Percentiles rank a stretch among this genome's conserved stretches.
phyloP scores from a whole-genome alignment of 2,888 invertebrate species.

The Lymantria dispar region DNA sequence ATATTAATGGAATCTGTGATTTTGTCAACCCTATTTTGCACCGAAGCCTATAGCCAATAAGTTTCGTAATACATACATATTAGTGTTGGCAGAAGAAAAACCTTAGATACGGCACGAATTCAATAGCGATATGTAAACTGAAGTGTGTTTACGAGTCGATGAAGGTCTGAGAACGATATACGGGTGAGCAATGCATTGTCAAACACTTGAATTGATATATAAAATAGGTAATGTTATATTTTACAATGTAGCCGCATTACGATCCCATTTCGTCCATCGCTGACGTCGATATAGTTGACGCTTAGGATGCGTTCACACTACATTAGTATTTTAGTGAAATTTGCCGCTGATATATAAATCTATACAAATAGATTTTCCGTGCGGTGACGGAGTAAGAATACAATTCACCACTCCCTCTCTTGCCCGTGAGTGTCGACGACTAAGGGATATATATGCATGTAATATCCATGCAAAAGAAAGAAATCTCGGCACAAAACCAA shows the following conservation, averaged over 20 bases:
- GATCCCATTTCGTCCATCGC: too few species aligned
- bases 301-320: too few species aligned
- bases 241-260: not conserved
- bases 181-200: not conserved
- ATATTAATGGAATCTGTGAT: not conserved
- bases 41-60: slow-evolving; percentile 2
- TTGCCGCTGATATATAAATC: too few species aligned
- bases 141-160: slow-evolving; percentile 4
- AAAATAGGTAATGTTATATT: not conserved
- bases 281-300: too few species aligned
- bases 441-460: too few species aligned
- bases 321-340: too few species aligned
- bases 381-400: too few species aligned
- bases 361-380: too few species aligned
- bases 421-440: too few species aligned
- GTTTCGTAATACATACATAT: slow-evolving; percentile 27
- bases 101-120: slow-evolving; percentile 27
- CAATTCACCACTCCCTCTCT: too few species aligned
- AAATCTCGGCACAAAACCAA: too few species aligned
- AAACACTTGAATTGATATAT: not conserved
- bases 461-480: too few species aligned
- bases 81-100: slow-evolving; percentile 9
- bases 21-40: slow-evolving; percentile 4
- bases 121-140: slow-evolving; percentile 7
- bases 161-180: not conserved